A percentile compares a stretch with the other conserved stretches of the same genome.
These are phyloP conservation scores for Psilopsiagon aymara DNA, from an alignment of 2,113 vertebrate genomes.

Conservation along the genomic window DNA sequence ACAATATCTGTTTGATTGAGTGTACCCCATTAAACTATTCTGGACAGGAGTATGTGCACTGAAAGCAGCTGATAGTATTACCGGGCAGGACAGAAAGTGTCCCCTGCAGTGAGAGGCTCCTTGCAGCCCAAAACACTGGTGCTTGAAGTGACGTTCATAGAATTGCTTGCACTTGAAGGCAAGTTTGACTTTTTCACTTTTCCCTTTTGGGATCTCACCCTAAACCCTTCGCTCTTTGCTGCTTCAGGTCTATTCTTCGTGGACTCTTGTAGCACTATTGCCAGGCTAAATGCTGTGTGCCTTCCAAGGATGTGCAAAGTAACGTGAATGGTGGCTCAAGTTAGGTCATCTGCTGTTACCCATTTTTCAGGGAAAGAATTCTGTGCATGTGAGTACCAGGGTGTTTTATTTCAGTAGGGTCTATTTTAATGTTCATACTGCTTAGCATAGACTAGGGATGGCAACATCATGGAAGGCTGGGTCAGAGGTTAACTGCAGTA, in stretches of 20 bases:
- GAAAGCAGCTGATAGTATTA: neutral
- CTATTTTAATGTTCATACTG: neutral
- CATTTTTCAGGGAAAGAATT: neutral
- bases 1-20: neutral
- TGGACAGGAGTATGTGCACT: neutral
- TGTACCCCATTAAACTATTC: neutral
- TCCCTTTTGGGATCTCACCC: neutral
- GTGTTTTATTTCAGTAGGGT: neutral
- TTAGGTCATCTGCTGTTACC: neutral
- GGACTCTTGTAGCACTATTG: neutral
- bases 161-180: neutral
- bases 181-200: neutral
- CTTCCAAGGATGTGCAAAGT: neutral
- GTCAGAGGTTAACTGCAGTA: neutral
- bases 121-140: neutral
- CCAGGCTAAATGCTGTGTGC: neutral
- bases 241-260: accelerated
- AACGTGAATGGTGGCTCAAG: neutral
- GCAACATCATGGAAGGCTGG: neutral
- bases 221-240: neutral
- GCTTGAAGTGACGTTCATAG: neutral
- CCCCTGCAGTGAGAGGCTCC: neutral
- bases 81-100: neutral
- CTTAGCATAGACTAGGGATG: neutral
- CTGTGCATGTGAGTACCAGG: neutral